Conservation (phyloP, 1,140 invertebrate species). For the Sweltsa coloradensis region DNA sequence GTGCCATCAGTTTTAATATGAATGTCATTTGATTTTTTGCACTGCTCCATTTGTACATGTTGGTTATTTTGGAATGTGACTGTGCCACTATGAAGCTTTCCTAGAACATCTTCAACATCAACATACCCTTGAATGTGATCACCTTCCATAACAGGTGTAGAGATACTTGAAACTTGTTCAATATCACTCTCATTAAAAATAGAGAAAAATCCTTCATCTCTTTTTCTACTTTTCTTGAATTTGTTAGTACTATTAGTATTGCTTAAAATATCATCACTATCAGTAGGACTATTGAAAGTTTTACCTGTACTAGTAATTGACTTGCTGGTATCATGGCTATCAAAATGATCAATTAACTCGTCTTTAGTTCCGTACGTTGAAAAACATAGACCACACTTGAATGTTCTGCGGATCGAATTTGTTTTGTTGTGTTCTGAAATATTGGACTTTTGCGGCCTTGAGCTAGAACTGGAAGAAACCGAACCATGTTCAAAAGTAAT, state of each 20-base stretch:
- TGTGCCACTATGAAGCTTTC: too few relatives aligned
- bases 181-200: too few relatives aligned
- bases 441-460: neutral
- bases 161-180: too few relatives aligned
- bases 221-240: neutral
- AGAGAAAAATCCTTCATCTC: neutral
- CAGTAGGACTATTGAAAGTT: neutral
- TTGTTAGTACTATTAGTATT: neutral
- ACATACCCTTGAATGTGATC: too few relatives aligned
- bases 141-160: too few relatives aligned
- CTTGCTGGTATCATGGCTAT: neutral
- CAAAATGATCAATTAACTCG: slow-evolving; percentile 4
- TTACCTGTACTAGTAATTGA: neutral
- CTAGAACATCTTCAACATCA: too few relatives aligned
- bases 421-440: neutral
- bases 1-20: too few relatives aligned
- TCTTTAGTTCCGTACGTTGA: slow-evolving; percentile 4
- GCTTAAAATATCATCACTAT: neutral
- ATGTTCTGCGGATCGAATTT: slow-evolving; percentile 1
- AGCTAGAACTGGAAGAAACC: too few relatives aligned
- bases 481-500: neutral
- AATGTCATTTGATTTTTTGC: too few relatives aligned
- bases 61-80: too few relatives aligned
- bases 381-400: slow-evolving; percentile 10
- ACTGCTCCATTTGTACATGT: too few relatives aligned